These are phyloP conservation scores for Accipiter cooperii DNA, from an alignment of 2,113 vertebrate species.

Conservation along the genomic window DNA sequence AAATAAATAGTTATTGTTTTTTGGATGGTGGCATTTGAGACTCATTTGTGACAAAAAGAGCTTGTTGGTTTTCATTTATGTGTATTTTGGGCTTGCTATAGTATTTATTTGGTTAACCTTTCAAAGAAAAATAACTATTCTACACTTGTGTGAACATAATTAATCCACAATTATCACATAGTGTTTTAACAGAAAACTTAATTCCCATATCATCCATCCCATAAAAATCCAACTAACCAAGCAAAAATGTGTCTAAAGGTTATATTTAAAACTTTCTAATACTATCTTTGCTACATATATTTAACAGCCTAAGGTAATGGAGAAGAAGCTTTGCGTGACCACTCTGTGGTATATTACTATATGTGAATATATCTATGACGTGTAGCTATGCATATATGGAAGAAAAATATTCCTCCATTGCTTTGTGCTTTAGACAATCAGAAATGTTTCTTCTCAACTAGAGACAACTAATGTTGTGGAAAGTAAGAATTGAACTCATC, in stretches of 20 bases:
- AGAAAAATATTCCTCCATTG: neutral
- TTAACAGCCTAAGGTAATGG: neutral
- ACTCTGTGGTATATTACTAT: neutral
- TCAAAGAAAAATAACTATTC: neutral
- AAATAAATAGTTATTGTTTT: neutral
- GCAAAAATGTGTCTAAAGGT: neutral
- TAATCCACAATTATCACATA: neutral
- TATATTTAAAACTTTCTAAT: neutral
- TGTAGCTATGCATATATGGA: neutral
- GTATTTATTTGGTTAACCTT: neutral
- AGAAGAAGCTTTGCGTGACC: neutral
- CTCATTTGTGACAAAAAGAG: neutral
- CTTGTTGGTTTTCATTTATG: neutral
- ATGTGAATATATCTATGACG: neutral
- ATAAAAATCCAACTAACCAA: neutral
- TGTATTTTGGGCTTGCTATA: neutral
- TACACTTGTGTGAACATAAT: neutral
- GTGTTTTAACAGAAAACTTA: neutral
- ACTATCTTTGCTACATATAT: neutral
- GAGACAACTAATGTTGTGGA: neutral
- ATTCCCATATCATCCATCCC: neutral
- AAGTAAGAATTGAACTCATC: neutral
- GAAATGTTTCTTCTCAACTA: neutral
- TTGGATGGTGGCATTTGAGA: neutral
- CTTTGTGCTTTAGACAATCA: neutral